A percentile compares a stretch with the other conserved stretches of the same genome.
phyloP scores from a whole-genome alignment of 2,113 vertebrate genomes.

The Micronycteris hirsuta region DNA sequence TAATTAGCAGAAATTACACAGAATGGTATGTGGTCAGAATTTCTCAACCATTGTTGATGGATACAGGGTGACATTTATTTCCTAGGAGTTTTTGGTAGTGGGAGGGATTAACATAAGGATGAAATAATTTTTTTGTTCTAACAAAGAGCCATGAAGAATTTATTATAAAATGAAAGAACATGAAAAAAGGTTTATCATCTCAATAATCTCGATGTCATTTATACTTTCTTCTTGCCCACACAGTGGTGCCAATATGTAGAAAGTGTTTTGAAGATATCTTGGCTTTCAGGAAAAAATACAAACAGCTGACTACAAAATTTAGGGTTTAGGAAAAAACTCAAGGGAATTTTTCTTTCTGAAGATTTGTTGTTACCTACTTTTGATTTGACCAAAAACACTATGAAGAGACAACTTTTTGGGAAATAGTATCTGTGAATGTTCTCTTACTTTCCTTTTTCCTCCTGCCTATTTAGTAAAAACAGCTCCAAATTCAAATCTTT shows the following conservation, averaged over 20 bases:
- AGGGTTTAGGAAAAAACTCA: neutral
- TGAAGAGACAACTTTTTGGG: slow-evolving; percentile 19
- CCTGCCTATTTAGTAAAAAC: neutral
- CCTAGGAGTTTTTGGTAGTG: neutral
- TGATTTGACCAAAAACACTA: neutral
- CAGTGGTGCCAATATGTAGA: neutral
- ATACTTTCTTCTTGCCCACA: neutral
- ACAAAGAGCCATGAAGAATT: neutral
- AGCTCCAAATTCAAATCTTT: slow-evolving; percentile 20
- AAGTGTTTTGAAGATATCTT: neutral
- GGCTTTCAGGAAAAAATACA: slow-evolving; percentile 11
- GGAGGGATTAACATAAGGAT: neutral
- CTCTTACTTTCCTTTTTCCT: neutral
- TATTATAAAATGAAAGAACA: neutral
- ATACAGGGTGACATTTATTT: neutral
- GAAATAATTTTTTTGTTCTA: neutral
- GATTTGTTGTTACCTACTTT: neutral
- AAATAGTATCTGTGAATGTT: slow-evolving; percentile 22
- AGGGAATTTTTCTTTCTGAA: neutral
- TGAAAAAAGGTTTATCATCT: neutral
- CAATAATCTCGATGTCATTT: neutral
- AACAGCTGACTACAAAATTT: neutral
- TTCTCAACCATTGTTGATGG: neutral
- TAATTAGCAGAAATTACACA: neutral
- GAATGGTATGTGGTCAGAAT: neutral